These are phyloP conservation scores for Temnothorax nylanderi DNA, from an alignment of 1,140 invertebrate genomes.

Conservation along the genomic window DNA sequence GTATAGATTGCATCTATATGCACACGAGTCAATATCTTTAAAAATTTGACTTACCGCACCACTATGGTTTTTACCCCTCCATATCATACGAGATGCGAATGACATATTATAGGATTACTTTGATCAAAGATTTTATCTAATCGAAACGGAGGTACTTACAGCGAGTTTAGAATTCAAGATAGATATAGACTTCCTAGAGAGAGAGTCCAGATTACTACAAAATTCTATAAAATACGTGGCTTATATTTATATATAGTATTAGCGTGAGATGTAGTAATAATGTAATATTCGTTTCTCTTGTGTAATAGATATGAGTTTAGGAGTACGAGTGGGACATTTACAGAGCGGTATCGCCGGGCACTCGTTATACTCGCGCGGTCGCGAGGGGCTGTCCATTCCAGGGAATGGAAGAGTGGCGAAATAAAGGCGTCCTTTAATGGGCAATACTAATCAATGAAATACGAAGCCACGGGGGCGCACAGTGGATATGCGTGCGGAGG, in stretches of 20 bases:
- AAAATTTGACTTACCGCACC: no score
- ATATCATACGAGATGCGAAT: neutral
- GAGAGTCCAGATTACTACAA: neutral
- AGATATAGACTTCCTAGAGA: neutral
- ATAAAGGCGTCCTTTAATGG: slow-evolving; percentile 83
- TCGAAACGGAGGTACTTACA: neutral
- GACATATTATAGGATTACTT: neutral
- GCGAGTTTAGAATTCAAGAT: neutral
- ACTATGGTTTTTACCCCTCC: no score
- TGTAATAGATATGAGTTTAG: slow-evolving; percentile 19
- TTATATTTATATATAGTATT: neutral
- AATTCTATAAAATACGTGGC: neutral
- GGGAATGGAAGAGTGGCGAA: slow-evolving; percentile 72
- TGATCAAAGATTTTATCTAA: neutral
- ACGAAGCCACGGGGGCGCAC: slow-evolving; percentile 74
- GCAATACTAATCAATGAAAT: slow-evolving; percentile 85
- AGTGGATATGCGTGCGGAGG: slow-evolving; percentile 67
- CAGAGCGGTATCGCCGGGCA: slow-evolving; percentile 20
- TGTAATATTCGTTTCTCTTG: neutral
- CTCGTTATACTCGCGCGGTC: slow-evolving; percentile 31
- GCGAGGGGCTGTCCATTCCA: slow-evolving; percentile 61
- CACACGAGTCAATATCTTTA: no score
- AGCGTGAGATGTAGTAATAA: neutral
- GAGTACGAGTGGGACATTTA: neutral
- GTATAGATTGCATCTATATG: no score